Evolutionary conservation across 2,888 invertebrate genomes (phyloP).

Genomic region (Acleris holmiana): DNA sequence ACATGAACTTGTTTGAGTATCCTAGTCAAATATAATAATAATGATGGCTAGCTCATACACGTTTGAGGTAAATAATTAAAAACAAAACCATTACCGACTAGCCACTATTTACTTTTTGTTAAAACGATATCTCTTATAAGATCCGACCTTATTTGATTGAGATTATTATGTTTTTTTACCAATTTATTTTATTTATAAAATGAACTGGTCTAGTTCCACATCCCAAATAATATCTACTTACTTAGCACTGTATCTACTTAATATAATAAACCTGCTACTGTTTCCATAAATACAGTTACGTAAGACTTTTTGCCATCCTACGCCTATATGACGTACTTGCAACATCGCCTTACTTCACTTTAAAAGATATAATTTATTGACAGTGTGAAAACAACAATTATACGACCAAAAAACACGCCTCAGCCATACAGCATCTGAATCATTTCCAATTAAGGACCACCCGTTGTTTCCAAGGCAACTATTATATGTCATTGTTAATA

Average conservation of each 20-base stretch:
- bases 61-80: no score
- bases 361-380: constrained; percentile 27
- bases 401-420: constrained; percentile 28
- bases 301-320: background rate
- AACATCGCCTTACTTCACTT: constrained; percentile 17
- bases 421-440: constrained; percentile 24
- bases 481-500: constrained; percentile 49
- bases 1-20: no score
- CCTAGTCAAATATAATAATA: no score
- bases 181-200: no score
- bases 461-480: constrained; percentile 46
- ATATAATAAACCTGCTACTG: background rate
- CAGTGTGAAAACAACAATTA: constrained; percentile 36
- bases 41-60: no score
- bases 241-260: background rate
- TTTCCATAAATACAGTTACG: background rate
- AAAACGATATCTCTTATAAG: no score
- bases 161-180: no score
- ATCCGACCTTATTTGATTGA: no score
- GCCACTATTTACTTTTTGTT: no score
- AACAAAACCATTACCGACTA: no score
- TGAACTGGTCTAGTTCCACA: no score
- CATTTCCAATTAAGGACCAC: constrained; percentile 49
- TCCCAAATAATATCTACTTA: no score
- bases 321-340: background rate